phyloP scores from a whole-genome alignment of 2,888 invertebrate species.

The Drosophila melanosoma region DNA sequence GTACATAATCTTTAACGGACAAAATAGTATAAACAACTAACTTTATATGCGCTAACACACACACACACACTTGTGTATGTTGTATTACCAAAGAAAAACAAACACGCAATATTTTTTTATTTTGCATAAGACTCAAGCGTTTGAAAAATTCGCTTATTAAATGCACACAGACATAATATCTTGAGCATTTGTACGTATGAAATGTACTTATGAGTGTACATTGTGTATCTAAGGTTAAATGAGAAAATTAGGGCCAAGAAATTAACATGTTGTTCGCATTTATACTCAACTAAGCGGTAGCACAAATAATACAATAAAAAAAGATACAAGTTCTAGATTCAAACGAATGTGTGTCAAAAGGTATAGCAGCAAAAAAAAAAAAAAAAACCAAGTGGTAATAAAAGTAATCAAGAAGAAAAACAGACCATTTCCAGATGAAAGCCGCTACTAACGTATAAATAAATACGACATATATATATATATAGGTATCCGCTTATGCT shows the following conservation, averaged over 20 bases:
- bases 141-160: conserved; percentile 9
- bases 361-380: conserved; percentile 4
- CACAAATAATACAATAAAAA: conserved; percentile 37
- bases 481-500: not conserved
- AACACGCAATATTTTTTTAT: conserved; percentile 30
- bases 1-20: conserved; percentile 6
- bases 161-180: conserved; percentile 6
- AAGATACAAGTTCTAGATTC: conserved; percentile 14
- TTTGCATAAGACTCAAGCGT: conserved; percentile 3
- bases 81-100: conserved; percentile 14
- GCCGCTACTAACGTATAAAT: not conserved
- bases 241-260: conserved; percentile 6
- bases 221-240: not conserved
- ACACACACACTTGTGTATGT: not conserved
- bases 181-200: not conserved
- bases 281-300: conserved; percentile 31
- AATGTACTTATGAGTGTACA: not conserved
- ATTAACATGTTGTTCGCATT: conserved; percentile 10
- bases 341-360: conserved; percentile 19
- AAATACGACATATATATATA: not conserved
- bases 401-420: conserved; percentile 14
- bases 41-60: not conserved
- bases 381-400: conserved; percentile 1
- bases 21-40: conserved; percentile 1
- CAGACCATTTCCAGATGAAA: conserved; percentile 1